Evolutionary conservation across 2,113 vertebrate species (phyloP), one percentile per base, ranked within the genome.

Genomic region (Sinocyclocheilus grahami): DNA sequence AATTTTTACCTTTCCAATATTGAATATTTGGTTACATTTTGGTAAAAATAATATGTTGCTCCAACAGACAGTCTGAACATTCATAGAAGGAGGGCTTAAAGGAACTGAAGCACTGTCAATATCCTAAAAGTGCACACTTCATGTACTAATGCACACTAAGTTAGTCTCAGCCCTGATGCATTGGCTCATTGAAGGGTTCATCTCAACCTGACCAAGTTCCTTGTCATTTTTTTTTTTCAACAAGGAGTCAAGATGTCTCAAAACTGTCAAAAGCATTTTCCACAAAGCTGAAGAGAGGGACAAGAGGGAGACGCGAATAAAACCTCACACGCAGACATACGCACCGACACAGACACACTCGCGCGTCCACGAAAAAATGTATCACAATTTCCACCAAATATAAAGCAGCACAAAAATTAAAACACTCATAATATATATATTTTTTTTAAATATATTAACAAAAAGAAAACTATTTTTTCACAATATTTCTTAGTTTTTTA

Each of bases 261-360:
- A 92, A 92, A 95, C 94, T 94, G 95, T 95, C 91, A 95, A 92
- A 95, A 94, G 91, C 92, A 94, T 96, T 97, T 96, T 92, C 93
- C 92, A 94, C 80, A 88, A 91, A 94, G 90, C 94, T 85, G 84
- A 93, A 89, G 91, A 93, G 91, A 92, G 92, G 85, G 86, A 82
- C 87, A 86, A 88, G 90, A 27, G 37, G 60, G 77, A 30, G 91
- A 89, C 90, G 14, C 18, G 1, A 91, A 86, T 69, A 93, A 90
- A 92, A 87, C 37, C 78, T 74, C 85, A n/a, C 89, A 86, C 22
- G 76, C 89, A 72, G 75, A 18, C 89, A 90, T 14, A 89, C 89
- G 78, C 77, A 84, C 87, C 80, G 91, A 48, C 89, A 86, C 18
- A 81, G 88, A 86, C 91, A 87, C 87, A 87, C 91, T 90, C 12